Evolutionary conservation across 1,140 invertebrate genomes (phyloP), one percentile per base, ranked within the genome.

Genomic region (Aphaenogaster ashmeadi): DNA sequence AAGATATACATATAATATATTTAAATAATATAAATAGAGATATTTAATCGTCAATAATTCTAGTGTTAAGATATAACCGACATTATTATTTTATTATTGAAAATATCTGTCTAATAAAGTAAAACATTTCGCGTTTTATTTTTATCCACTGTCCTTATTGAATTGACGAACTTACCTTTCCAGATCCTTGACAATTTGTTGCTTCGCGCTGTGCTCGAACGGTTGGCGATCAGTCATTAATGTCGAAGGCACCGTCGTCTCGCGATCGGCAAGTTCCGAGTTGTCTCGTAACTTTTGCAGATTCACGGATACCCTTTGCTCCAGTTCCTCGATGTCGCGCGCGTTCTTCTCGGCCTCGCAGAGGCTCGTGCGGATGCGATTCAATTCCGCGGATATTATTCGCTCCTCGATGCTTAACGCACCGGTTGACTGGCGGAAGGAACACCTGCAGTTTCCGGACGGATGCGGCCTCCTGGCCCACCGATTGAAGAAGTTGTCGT

Each of bases 401-500:
- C 92, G 75, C 47, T 94, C 93, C 60, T 94, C 93, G 44, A 87
- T 93, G 38, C 92, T 93, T 4, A 92, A 11, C 41, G 80, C 54
- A 36, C 92, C 78, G 3, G 67, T 90, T 0, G 94, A 94, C 13
- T 93, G 91, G 6, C 94, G 77, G 69, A 95, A 95, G 2, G 94
- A 95, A 44, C 95, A 95, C 5, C 94, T 90, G 64, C 95, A 95
- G 41, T 95, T 94, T 0, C 92, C 93, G 6, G 94, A 94, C 0
- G 94, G 93, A 87, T 95, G 94, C 0, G 94, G 94, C 18, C 93
- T 90, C 18, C 87, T 91, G 7, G 94, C 92, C 95, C 95, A 95
- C 0, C 93, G 92, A 1, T 93, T 89, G 67, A 95, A 94, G 80
- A 95, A 95, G 75, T 95, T 95, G n/a, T 95, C 95, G 67, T 94